Evolutionary conservation across 2,888 invertebrate species (phyloP).

Genomic region (Halocaridina rubra): DNA sequence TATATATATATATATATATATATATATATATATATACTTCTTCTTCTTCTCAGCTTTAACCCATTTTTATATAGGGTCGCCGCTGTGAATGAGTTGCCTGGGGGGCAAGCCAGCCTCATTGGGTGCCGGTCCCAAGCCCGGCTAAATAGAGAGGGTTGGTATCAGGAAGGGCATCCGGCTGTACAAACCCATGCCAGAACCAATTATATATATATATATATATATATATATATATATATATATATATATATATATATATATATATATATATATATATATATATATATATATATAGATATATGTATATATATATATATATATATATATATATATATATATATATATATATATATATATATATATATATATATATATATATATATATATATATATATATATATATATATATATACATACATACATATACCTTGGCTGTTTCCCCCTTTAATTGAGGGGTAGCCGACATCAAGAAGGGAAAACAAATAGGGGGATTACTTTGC

Average conservation of each 20-base stretch:
- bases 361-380: slow-evolving; percentile 33
- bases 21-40: slow-evolving; percentile 41
- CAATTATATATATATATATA: slow-evolving; percentile 42
- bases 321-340: slow-evolving; percentile 31
- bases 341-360: slow-evolving; percentile 34
- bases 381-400: slow-evolving; percentile 24
- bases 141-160: too few relatives aligned
- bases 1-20: slow-evolving; percentile 9
- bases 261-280: not conserved
- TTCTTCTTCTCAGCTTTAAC: too few relatives aligned
- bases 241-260: slow-evolving; percentile 15
- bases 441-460: too few relatives aligned
- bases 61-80: too few relatives aligned
- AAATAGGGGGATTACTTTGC: too few relatives aligned
- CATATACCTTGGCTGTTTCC: too few relatives aligned
- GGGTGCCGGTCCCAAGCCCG: too few relatives aligned
- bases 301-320: slow-evolving; percentile 1
- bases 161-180: too few relatives aligned
- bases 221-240: slow-evolving; percentile 36
- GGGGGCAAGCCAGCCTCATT: too few relatives aligned
- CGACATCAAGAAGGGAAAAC: too few relatives aligned
- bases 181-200: too few relatives aligned
- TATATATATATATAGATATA: not conserved
- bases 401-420: slow-evolving; percentile 7
- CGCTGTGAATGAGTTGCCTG: too few relatives aligned